phyloP scores from a whole-genome alignment of 2,888 invertebrate genomes.

The Dexiosoma caninum region DNA sequence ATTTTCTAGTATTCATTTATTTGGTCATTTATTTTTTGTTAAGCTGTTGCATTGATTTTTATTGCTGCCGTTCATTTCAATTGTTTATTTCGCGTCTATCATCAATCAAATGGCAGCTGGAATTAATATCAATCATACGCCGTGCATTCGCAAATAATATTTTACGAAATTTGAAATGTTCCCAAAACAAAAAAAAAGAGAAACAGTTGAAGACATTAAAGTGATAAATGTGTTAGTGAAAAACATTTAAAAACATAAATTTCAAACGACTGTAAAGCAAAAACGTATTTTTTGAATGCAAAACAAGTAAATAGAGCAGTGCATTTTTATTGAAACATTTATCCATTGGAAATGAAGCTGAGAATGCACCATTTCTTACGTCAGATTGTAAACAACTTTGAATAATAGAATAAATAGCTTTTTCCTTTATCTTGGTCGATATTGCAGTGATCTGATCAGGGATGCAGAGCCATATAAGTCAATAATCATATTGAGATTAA shows the following conservation, averaged over 20 bases:
- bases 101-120: conserved; percentile 53
- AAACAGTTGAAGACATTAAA: not conserved
- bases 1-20: too few relatives aligned
- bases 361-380: too few relatives aligned
- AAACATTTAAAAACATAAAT: not conserved
- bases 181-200: not conserved
- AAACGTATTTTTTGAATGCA: not conserved
- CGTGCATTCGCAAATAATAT: conserved; percentile 7
- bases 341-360: too few relatives aligned
- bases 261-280: not conserved
- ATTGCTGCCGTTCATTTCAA: conserved; percentile 5
- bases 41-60: not conserved
- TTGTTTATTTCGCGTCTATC: conserved; percentile 35
- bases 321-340: not conserved
- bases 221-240: conserved; percentile 10
- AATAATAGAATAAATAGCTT: too few relatives aligned
- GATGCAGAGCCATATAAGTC: too few relatives aligned
- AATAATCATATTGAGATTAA: too few relatives aligned
- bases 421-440: too few relatives aligned
- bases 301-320: not conserved
- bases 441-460: too few relatives aligned
- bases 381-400: too few relatives aligned
- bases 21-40: not conserved
- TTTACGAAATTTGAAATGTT: not conserved
- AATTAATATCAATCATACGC: conserved; percentile 51